A percentile compares a stretch with the other conserved stretches of the same genome.
These are phyloP conservation scores for Physocephala rufipes DNA, from an alignment of 2,888 invertebrate genomes.

Conservation along the genomic window DNA sequence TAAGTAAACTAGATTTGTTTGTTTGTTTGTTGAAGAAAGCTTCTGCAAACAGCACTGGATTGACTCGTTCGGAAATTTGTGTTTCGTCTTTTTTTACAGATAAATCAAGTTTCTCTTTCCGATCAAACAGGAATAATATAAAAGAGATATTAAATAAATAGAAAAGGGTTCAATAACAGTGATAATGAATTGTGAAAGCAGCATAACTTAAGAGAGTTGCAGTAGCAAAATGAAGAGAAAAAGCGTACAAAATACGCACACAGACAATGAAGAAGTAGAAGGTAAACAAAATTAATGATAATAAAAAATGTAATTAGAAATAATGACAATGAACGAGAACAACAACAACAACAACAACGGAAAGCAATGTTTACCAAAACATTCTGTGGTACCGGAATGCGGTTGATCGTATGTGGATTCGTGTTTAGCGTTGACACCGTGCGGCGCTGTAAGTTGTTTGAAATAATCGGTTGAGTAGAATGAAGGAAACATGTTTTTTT, in stretches of 20 bases:
- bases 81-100: no score
- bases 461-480: conserved; percentile 48
- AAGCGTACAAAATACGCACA: conserved; percentile 26
- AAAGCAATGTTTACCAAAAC: conserved; percentile 62
- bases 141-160: no score
- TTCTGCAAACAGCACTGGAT: no score
- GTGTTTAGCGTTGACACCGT: conserved; percentile 67
- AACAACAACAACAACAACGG: conserved; percentile 23
- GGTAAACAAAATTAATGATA: neutral
- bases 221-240: no score
- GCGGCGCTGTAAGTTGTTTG: conserved; percentile 66
- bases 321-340: conserved; percentile 16
- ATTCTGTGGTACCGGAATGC: conserved; percentile 67
- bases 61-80: no score
- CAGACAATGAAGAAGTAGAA: conserved; percentile 46
- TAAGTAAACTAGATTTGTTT: no score
- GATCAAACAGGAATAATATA: no score
- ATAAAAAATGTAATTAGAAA: neutral
- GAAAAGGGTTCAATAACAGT: no score
- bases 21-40: no score
- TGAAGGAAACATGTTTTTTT: conserved; percentile 46
- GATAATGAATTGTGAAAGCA: no score
- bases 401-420: conserved; percentile 67
- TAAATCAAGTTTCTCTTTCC: no score
- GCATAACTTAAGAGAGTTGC: no score